A percentile compares a stretch with the other conserved stretches of the same genome.
Evolutionary conservation across 2,113 vertebrate species (phyloP).

Genomic region (Tetraodon nigroviridis): DNA sequence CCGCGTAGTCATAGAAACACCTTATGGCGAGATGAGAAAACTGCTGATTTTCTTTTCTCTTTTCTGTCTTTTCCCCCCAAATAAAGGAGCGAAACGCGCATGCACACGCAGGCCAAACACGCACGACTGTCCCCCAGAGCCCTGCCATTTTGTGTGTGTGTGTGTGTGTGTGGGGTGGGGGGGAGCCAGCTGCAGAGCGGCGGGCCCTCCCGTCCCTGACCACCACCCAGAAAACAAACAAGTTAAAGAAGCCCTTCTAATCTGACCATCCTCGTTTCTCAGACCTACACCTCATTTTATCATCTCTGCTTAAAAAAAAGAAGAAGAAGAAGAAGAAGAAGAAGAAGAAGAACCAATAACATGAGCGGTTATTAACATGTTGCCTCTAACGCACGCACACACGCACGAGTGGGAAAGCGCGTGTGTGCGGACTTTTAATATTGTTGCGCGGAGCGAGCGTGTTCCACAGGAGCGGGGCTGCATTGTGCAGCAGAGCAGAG

Average conservation of each 20-base stretch:
- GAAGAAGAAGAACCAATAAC: constrained; percentile 37
- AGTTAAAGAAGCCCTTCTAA: constrained; percentile 36
- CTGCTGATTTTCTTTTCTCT: constrained; percentile 69
- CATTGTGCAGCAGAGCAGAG: constrained; percentile 62
- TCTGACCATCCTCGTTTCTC: constrained; percentile 20
- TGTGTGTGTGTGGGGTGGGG: no score
- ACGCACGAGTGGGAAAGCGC: neutral
- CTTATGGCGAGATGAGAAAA: constrained; percentile 78
- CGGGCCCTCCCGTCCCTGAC: constrained; percentile 49
- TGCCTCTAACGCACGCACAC: constrained; percentile 28
- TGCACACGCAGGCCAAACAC: constrained; percentile 23
- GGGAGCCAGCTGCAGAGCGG: constrained; percentile 65
- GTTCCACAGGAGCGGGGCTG: constrained; percentile 44
- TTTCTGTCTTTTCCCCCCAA: neutral
- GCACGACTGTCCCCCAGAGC: constrained; percentile 52
- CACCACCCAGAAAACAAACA: constrained; percentile 50
- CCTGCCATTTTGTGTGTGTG: constrained; percentile 47
- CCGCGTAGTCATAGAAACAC: constrained; percentile 96
- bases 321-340: neutral
- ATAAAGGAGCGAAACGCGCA: constrained; percentile 9
- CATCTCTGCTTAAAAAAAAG: constrained; percentile 8
- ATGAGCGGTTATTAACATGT: constrained; percentile 64
- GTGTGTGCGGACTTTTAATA: constrained; percentile 61
- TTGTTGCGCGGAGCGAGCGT: constrained; percentile 47
- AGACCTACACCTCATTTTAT: constrained; percentile 28